Base-by-base conservation (phyloP, 2,888 invertebrate species). In the Dicyrtoma fusca region DNA sequence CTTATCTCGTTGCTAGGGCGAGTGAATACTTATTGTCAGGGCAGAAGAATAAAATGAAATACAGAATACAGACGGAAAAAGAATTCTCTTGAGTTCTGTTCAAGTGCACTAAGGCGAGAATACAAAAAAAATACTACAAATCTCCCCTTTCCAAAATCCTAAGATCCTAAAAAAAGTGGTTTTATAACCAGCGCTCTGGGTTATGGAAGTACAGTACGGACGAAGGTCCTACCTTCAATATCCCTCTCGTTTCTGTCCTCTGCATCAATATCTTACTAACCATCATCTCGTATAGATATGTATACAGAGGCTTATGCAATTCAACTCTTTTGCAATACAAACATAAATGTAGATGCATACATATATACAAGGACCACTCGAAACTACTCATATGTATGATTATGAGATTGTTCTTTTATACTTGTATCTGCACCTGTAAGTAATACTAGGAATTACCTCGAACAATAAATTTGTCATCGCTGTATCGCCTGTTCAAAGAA, bases 61-160 rank as follows among this genome's bases (percentile, higher is more conserved):
- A 10, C 17, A 53, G 19, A 19, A n/a, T n/a, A n/a, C n/a, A n/a
- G n/a, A 21, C 49, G n/a, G 53, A 21, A 17, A 17, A 19, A 19
- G 53, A 53, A 17, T 17, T 21, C 26, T 21, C 34, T 51, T 19
- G 25, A 26, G 57, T 57, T 57, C 14, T 57, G 13, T 61, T 61
- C 61, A 61, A 61, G 61, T 61, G 57, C 49, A 17, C 49, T 49
- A 49, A 17, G 14, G 49, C 49, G 49, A 49, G 13, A 49, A 53
- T 53, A 53, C 17, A 11, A 53, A 17, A 53, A 53, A 25, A 34
- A 34, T n/a, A 55, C 21, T 55, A 55, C 17, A 23, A 55, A 55
- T 55, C 14, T 49, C 11, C 17, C 49, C 49, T 17, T 49, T 11
- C 5, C 4, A 49, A 49, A 49, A 49, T 49, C 49, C 49, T n/a